phyloP scores from a whole-genome alignment of 2,113 vertebrate genomes.

The Suricata suricatta region DNA sequence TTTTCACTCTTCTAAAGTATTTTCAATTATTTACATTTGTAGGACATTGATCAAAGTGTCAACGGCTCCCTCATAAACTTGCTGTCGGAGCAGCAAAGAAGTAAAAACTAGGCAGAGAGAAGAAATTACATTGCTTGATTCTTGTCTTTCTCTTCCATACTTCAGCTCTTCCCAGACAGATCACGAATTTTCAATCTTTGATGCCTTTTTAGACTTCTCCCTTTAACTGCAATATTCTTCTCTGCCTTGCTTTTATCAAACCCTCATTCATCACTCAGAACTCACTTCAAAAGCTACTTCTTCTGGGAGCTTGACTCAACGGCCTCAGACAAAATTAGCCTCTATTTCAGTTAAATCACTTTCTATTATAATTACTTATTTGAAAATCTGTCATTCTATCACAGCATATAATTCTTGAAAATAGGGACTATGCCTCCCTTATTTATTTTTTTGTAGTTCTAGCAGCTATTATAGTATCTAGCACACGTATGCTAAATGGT shows the following conservation, averaged over 20 bases:
- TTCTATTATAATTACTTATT: not conserved
- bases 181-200: not conserved
- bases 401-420: not conserved
- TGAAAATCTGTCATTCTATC: not conserved
- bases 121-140: not conserved
- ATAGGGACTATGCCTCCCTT: not conserved
- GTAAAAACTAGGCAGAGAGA: not conserved
- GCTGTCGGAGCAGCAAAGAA: not conserved
- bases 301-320: not conserved
- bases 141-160: not conserved
- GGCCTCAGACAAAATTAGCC: not conserved
- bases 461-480: not conserved
- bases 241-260: not conserved
- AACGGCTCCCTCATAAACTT: not conserved
- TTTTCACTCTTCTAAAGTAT: not conserved
- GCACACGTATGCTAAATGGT: not conserved
- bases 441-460: not conserved
- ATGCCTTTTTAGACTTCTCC: not conserved
- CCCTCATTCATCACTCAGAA: not conserved
- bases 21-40: not conserved
- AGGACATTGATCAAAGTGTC: not conserved
- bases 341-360: not conserved
- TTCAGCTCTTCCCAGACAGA: not conserved
- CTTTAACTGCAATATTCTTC: not conserved
- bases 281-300: not conserved